Evolutionary conservation across 1,140 invertebrate species (phyloP).

Genomic region (Plutomurus gul): DNA sequence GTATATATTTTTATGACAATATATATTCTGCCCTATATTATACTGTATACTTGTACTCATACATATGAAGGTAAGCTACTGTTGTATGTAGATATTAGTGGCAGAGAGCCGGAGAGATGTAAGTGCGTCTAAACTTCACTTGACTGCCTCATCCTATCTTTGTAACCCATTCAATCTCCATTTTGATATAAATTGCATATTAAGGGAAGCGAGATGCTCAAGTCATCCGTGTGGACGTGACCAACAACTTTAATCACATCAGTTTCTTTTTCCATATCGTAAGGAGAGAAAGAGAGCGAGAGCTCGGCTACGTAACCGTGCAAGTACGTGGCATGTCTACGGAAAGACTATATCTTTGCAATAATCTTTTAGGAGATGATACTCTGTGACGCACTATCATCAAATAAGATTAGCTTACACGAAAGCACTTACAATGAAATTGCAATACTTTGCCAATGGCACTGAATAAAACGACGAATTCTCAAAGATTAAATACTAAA

Average conservation of each 20-base stretch:
- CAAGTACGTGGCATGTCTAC: neutral
- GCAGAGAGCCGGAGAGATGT: neutral
- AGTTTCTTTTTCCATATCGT: no score
- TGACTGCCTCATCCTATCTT: neutral
- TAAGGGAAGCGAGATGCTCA: neutral
- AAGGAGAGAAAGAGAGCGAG: no score
- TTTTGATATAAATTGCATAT: slow-evolving; percentile 26
- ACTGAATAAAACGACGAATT: slow-evolving; percentile 4
- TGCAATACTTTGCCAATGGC: neutral
- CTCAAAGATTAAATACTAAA: neutral
- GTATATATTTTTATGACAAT: slow-evolving; percentile 26
- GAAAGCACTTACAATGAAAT: neutral
- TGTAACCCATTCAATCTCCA: neutral
- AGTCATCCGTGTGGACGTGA: neutral
- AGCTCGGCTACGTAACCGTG: neutral
- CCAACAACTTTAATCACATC: slow-evolving; percentile 43
- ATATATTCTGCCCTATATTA: no score
- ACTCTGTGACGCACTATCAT: no score
- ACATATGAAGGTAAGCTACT: neutral
- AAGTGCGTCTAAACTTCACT: neutral
- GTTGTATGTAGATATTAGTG: neutral
- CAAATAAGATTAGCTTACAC: slow-evolving; percentile 6
- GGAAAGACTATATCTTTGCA: no score
- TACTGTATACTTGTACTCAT: no score
- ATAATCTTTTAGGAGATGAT: no score